Conservation (phyloP, 2,113 vertebrate species). For the Meleagris gallopavo region DNA sequence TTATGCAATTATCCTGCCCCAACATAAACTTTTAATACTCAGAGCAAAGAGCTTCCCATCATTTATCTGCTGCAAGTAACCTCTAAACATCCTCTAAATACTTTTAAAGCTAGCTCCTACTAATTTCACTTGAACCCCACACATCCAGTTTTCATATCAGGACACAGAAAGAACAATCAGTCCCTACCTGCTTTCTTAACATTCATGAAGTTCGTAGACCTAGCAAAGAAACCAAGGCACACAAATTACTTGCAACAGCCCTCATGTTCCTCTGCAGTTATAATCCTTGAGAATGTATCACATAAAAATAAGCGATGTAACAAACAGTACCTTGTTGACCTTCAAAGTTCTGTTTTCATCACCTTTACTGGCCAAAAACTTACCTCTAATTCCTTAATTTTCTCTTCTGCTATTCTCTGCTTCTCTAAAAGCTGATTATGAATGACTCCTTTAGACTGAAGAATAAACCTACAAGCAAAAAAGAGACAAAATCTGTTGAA, state of each 20-base stretch:
- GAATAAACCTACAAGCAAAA: constrained; percentile 89
- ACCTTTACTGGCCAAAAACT: constrained; percentile 41
- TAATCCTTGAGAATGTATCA: not conserved
- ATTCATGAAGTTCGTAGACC: not conserved
- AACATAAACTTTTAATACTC: not conserved
- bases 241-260: not conserved
- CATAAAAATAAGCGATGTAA: not conserved
- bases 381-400: constrained; percentile 97
- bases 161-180: not conserved
- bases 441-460: constrained; percentile 92
- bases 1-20: constrained; percentile 30
- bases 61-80: constrained; percentile 2
- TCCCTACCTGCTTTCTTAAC: not conserved
- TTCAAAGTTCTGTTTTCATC: not conserved
- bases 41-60: not conserved
- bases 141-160: not conserved
- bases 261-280: not conserved
- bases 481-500: not conserved
- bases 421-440: constrained; percentile 91
- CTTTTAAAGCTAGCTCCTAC: not conserved
- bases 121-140: not conserved
- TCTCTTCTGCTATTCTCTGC: constrained; percentile 94
- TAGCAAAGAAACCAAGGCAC: not conserved
- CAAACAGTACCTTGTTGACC: not conserved
- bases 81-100: not conserved